phyloP scores from a whole-genome alignment of 2,113 vertebrate species.

The Tragelaphus scriptus region DNA sequence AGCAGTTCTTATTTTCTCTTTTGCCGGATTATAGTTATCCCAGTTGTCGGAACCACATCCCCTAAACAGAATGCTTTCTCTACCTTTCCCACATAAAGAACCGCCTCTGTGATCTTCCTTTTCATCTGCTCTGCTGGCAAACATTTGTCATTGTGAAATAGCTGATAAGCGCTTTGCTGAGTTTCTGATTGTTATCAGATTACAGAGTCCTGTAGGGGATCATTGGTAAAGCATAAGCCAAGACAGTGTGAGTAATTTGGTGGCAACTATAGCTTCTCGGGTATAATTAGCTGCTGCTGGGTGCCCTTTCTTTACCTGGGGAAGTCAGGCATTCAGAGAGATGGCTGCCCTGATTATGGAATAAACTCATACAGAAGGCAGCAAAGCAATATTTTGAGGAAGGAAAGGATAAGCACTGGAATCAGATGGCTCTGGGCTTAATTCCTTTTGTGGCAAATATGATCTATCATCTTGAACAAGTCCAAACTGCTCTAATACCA shows the following conservation, averaged over 20 bases:
- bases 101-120: neutral
- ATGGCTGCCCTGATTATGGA: neutral
- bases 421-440: neutral
- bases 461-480: neutral
- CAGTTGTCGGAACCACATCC: neutral
- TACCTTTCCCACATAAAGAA: neutral
- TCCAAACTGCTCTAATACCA: neutral
- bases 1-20: neutral
- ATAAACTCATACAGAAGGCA: neutral
- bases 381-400: neutral
- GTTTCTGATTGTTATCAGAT: neutral
- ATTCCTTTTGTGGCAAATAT: neutral
- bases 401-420: neutral
- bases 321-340: neutral
- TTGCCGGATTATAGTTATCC: neutral
- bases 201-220: neutral
- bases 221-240: neutral
- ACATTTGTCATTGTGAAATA: slow-evolving; percentile 14
- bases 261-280: neutral
- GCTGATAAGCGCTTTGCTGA: neutral
- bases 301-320: neutral
- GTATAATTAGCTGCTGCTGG: neutral
- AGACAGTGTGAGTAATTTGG: slow-evolving; percentile 14
- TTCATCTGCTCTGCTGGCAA: neutral
- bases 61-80: neutral